Evolutionary conservation across 2,113 vertebrate genomes (phyloP), one percentile per base, ranked within the genome.

Genomic region (Tetrax tetrax): DNA sequence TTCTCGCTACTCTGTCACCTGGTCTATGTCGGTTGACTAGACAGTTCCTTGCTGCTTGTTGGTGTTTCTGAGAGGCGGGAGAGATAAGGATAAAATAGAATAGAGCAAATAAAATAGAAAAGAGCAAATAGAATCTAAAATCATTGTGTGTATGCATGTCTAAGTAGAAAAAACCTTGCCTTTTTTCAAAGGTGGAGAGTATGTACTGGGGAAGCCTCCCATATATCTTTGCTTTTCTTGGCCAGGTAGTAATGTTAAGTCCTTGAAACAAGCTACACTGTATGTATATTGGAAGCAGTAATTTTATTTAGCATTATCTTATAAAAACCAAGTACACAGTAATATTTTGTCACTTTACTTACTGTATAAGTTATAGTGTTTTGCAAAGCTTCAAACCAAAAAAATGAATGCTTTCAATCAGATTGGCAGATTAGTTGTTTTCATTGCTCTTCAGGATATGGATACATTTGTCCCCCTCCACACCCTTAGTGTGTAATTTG

Each of bases 11-110:
- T 85, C 53, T 71, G 27, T 59, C n/a, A 37, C 25, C 12, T 35
- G 69, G 18, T 14, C 11, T 71, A 1, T 0, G 0, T 5, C 59
- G 20, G 6, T 59, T 75, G 51, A 33, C 45, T 51, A 20, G n/a
- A 18, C 3, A 25, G 9, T 37, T 90, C 57, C 6, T 79, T 72
- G 20, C 13, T 76, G 83, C 31, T 5, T 4, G 2, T 7, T 38
- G 41, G 6, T 69, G 27, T 87, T 84, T 87, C 35, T 70, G 14
- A 72, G 51, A 59, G 7, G 2, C 61, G 20, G 25, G 27, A 47
- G 35, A 33, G 14, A 12, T 10, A 47, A 68, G 20, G 24, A 15
- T 69, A n/a, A 14, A 21, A 35, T 6, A 24, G 21, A 64, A 29
- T 12, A 64, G 12, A 56, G 14, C 14, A 69, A 53, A 33, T 35